Evolutionary conservation across 2,113 vertebrate genomes (phyloP), one percentile per base, ranked within the genome.

Genomic region (Esox niger): DNA sequence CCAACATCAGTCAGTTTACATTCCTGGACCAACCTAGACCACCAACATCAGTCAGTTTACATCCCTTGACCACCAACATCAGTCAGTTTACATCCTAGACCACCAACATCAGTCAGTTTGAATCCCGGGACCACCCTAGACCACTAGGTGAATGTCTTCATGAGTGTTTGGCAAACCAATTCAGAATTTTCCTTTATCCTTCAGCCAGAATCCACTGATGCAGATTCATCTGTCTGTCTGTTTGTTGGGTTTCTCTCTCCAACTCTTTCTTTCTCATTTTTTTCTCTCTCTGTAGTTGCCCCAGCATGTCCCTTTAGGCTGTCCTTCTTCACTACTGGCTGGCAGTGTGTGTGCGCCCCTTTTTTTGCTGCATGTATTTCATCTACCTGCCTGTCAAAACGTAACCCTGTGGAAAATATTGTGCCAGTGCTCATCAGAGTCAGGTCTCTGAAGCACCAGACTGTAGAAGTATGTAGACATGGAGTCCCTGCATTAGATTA

Each of bases 331-430:
- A 9, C 11, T 38, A 9, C 33, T 38, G 1, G 33, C 33, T 38
- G 33, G 33, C 10, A 10, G 33, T 35, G 33, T 35, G 9, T 35
- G 33, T 35, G 33, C 11, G 6, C 7, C n/a, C n/a, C n/a, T n/a
- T n/a, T 38, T 15, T 3, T 13, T 72, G 70, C 58, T 76, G 69
- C 62, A 20, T 49, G 47, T 25, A 54, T 60, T n/a, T n/a, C n/a
- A 72, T 68, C 64, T 72, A 56, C 69, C 72, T 81, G 71, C 71
- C 66, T 86, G 84, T 85, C 82, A 82, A 78, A 84, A 81, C 79
- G 80, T 65, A 77, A 15, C 69, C 4, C 23, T 79, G 86, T 83
- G 55, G 84, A 84, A n/a, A 86, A 26, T 79, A 78, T 71, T 59
- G 62, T 79, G 83, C 85, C 82, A 79, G 49, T 54, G 75, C 75